A percentile compares a stretch with the other conserved stretches of the same genome.
Conservation (phyloP, 2,888 invertebrate genomes). For the Ypsolopha sequella region DNA sequence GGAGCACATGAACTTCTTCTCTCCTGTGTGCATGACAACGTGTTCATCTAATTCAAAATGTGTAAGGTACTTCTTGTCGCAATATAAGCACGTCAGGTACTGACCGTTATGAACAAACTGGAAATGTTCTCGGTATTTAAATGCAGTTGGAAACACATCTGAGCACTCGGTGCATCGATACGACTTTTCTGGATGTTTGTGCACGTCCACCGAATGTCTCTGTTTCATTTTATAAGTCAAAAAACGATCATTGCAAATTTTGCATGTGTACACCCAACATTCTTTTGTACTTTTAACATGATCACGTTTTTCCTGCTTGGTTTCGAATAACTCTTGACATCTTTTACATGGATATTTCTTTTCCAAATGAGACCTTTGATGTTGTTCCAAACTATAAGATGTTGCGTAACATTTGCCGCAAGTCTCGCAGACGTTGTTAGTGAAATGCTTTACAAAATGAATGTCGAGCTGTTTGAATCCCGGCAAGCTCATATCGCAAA, state of each 20-base stretch:
- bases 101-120: conserved; percentile 20
- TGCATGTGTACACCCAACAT: background rate
- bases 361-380: background rate
- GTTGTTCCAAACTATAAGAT: background rate
- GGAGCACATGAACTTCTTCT: conserved; percentile 27
- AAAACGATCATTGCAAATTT: background rate
- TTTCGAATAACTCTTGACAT: background rate
- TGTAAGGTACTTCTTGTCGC: conserved; percentile 26
- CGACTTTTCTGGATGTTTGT: background rate
- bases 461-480: background rate
- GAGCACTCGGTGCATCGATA: conserved; percentile 1
- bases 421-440: background rate
- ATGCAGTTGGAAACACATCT: background rate
- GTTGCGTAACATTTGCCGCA: conserved; percentile 1
- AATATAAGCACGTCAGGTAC: conserved; percentile 23
- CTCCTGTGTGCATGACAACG: conserved; percentile 28
- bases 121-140: background rate
- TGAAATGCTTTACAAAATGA: conserved; percentile 1
- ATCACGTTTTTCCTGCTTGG: background rate
- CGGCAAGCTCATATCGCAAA: background rate
- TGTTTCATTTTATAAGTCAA: background rate
- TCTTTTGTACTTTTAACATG: background rate
- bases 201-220: background rate
- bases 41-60: conserved; percentile 31
- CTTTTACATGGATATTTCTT: background rate